Percentiles rank a stretch among this genome's conserved stretches.
These are phyloP conservation scores for Taenaris catops DNA, from an alignment of 2,888 invertebrate species.

Conservation along the genomic window DNA sequence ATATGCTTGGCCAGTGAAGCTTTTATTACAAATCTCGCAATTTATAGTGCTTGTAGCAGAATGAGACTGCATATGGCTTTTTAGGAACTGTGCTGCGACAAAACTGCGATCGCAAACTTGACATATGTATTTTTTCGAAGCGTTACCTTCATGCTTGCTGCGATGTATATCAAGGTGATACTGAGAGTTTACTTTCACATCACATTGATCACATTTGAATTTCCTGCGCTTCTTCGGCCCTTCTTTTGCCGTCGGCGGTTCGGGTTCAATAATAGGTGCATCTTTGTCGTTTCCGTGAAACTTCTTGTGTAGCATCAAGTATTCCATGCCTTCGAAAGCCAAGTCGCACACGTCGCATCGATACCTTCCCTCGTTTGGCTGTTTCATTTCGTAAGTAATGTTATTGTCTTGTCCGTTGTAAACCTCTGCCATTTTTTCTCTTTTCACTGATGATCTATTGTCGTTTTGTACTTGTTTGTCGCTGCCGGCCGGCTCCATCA, in stretches of 20 bases:
- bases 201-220: conserved; percentile 68
- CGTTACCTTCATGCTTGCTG: conserved; percentile 66
- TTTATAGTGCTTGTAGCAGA: conserved; percentile 63
- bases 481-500: conserved; percentile 68
- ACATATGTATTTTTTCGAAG: conserved; percentile 63
- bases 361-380: conserved; percentile 47
- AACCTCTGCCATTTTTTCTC: conserved; percentile 68
- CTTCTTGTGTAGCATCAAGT: conserved; percentile 65
- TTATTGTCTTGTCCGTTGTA: conserved; percentile 53
- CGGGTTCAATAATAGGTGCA: conserved; percentile 49
- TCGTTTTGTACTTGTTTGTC: conserved; percentile 54
- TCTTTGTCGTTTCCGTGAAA: conserved; percentile 70
- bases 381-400: conserved; percentile 54
- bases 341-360: conserved; percentile 67
- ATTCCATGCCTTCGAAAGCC: conserved; percentile 68
- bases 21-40: conserved; percentile 67
- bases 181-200: conserved; percentile 71
- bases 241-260: conserved; percentile 43
- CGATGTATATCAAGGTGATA: conserved; percentile 69
- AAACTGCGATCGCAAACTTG: conserved; percentile 69
- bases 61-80: conserved; percentile 73
- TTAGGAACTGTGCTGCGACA: conserved; percentile 68
- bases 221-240: conserved; percentile 64
- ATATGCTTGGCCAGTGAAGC: conserved; percentile 69
- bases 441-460: conserved; percentile 53